phyloP scores from a whole-genome alignment of 2,888 invertebrate species.

The Cerastoderma edule region DNA sequence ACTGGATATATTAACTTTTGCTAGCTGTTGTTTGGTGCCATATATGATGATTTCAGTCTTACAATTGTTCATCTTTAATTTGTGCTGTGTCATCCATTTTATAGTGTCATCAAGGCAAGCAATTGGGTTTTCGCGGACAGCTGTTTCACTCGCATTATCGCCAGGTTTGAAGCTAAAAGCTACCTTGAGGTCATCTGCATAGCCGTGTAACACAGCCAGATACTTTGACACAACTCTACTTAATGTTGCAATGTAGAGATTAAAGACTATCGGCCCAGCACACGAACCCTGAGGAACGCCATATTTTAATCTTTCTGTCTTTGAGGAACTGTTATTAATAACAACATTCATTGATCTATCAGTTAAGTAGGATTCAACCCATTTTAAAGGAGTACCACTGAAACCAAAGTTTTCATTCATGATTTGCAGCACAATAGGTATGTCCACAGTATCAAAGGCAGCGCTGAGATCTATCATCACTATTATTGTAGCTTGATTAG shows the following conservation, averaged over 20 bases:
- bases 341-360: conserved; percentile 31
- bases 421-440: too few relatives aligned
- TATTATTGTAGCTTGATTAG: conserved; percentile 19
- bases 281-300: conserved; percentile 46
- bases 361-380: conserved; percentile 41
- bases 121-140: too few relatives aligned
- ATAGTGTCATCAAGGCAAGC: too few relatives aligned
- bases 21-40: conserved; percentile 40
- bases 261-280: conserved; percentile 44
- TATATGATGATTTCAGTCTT: conserved; percentile 24
- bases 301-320: conserved; percentile 25
- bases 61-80: too few relatives aligned
- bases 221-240: conserved; percentile 35
- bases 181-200: conserved; percentile 39
- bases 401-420: too few relatives aligned
- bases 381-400: too few relatives aligned
- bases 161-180: too few relatives aligned
- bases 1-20: conserved; percentile 34
- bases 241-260: conserved; percentile 39
- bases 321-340: conserved; percentile 13
- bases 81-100: too few relatives aligned
- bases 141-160: too few relatives aligned
- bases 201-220: conserved; percentile 37
- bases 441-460: too few relatives aligned
- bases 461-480: conserved; percentile 51